These are phyloP conservation scores for Phengaris alcon DNA, from an alignment of 2,888 invertebrate genomes.

Conservation along the genomic window DNA sequence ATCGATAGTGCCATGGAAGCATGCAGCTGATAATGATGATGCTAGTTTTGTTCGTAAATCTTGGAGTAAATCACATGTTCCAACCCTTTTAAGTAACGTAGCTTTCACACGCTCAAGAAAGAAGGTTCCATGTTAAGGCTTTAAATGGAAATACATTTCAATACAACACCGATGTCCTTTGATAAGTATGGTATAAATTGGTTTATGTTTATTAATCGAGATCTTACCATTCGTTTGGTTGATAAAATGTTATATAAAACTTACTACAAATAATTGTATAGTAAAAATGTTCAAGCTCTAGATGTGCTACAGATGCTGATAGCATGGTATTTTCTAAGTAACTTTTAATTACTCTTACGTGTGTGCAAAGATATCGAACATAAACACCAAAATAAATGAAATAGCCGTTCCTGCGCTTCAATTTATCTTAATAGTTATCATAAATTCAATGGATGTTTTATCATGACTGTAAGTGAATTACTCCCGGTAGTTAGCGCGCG, in stretches of 20 bases:
- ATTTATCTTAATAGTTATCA: slow-evolving; percentile 30
- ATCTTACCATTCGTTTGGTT: neutral
- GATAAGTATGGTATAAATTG: slow-evolving; percentile 38
- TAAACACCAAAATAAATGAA: slow-evolving; percentile 16
- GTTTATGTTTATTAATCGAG: slow-evolving; percentile 40
- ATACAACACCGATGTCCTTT: slow-evolving; percentile 35
- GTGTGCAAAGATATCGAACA: slow-evolving; percentile 3
- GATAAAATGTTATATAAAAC: neutral
- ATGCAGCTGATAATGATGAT: neutral
- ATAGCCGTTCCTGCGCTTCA: slow-evolving; percentile 10
- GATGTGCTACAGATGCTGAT: neutral
- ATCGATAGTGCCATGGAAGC: no score
- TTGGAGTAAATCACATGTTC: slow-evolving; percentile 2
- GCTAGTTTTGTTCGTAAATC: neutral
- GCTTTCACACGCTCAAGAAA: slow-evolving; percentile 36
- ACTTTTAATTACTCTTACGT: neutral
- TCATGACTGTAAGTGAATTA: slow-evolving; percentile 36
- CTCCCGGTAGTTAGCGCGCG: slow-evolving; percentile 37
- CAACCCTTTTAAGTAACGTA: slow-evolving; percentile 26
- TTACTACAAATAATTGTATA: no score
- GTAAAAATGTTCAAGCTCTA: no score
- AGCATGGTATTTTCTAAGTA: neutral
- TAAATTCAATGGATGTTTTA: slow-evolving; percentile 35
- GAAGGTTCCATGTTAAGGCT: slow-evolving; percentile 32
- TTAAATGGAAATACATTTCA: slow-evolving; percentile 37